Evolutionary conservation across 2,797 vertebrate species (phyloP).

Genomic region (Lemur catta): DNA sequence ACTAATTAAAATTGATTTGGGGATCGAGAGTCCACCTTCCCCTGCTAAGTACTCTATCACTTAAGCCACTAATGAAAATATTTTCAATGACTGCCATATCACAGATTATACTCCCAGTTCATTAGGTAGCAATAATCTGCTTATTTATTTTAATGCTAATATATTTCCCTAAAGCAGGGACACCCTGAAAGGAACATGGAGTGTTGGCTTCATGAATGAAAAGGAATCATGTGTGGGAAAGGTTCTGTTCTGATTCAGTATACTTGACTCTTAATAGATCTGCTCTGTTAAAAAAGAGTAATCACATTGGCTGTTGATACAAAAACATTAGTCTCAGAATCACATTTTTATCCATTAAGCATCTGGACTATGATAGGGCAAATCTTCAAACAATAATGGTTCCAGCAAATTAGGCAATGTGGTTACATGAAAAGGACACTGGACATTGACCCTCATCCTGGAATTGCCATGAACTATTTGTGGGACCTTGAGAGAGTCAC

Average conservation of each 20-base stretch:
- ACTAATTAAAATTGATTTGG: neutral
- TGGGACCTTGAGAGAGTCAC: neutral
- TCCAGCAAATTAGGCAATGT: neutral
- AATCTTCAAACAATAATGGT: constrained; percentile 26
- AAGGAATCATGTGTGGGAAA: neutral
- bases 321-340: constrained; percentile 15
- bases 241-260: neutral
- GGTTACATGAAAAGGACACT: neutral
- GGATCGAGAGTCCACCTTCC: neutral
- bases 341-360: constrained; percentile 55
- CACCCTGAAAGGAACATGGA: constrained; percentile 34
- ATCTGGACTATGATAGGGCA: constrained; percentile 43
- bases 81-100: neutral
- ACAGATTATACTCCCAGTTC: neutral
- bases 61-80: neutral
- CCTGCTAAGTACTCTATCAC: neutral
- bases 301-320: neutral
- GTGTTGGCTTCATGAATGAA: constrained; percentile 25
- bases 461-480: neutral
- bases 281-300: neutral
- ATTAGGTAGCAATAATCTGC: constrained; percentile 15
- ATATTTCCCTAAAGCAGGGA: neutral
- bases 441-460: neutral
- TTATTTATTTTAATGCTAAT: constrained; percentile 46
- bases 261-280: neutral